phyloP scores from a whole-genome alignment of 2,888 invertebrate species.

The Achlya flavicornis region DNA sequence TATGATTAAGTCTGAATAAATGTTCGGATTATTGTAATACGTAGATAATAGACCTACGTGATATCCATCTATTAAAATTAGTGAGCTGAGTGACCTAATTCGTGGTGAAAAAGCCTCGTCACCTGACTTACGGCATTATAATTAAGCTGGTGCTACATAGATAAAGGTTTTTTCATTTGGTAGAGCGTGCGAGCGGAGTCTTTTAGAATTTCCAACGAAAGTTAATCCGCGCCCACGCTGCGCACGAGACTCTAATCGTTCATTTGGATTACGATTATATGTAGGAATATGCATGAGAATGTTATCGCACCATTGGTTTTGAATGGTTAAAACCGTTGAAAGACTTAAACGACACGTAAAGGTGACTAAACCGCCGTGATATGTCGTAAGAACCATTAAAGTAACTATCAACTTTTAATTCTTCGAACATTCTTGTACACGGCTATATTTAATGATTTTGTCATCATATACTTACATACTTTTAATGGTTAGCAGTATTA shows the following conservation, averaged over 20 bases:
- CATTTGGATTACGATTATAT: conserved; percentile 75
- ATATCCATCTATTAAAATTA: conserved; percentile 48
- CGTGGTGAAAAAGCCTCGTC: conserved; percentile 55
- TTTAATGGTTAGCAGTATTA: no score
- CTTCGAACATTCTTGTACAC: not conserved
- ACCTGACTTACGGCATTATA: conserved; percentile 69
- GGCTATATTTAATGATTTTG: conserved; percentile 4
- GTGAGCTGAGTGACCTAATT: conserved; percentile 38
- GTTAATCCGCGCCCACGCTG: conserved; percentile 72
- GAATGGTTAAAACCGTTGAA: conserved; percentile 65
- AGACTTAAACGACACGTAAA: conserved; percentile 24
- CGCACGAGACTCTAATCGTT: conserved; percentile 69
- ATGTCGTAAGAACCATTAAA: conserved; percentile 12
- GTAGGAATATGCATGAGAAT: conserved; percentile 72
- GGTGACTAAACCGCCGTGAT: conserved; percentile 4
- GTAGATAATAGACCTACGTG: conserved; percentile 29
- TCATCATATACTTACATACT: not conserved
- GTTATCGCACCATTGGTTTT: conserved; percentile 72
- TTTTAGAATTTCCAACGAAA: conserved; percentile 46
- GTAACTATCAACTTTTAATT: conserved; percentile 9
- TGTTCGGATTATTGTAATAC: not conserved
- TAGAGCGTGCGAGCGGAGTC: conserved; percentile 36
- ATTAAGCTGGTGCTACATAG: conserved; percentile 61
- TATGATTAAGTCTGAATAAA: not conserved
- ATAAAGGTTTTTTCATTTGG: conserved; percentile 64